phyloP scores from a whole-genome alignment of 1,140 invertebrate species.

The Euglossa dilemma region DNA sequence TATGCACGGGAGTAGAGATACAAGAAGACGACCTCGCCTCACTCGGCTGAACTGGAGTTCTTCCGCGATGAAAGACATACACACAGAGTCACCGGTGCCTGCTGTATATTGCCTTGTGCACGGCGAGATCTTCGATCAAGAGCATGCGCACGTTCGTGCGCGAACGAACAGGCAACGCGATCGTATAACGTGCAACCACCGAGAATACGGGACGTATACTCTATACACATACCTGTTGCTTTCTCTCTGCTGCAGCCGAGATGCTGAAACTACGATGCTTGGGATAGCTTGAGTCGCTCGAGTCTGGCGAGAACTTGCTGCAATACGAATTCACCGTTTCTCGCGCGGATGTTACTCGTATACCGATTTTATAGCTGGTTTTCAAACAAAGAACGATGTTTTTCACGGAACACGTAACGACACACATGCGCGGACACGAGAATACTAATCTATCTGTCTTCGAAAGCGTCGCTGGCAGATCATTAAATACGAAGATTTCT shows the following conservation, averaged over 20 bases:
- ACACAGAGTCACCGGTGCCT: conserved; percentile 19
- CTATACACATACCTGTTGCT: conserved; percentile 68
- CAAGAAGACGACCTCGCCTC: conserved; percentile 13
- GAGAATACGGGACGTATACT: conserved; percentile 23
- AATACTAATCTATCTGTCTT: not conserved
- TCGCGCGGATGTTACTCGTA: not conserved
- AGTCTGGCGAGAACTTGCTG: conserved; percentile 7
- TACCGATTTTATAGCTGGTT: not conserved
- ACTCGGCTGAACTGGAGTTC: conserved; percentile 30
- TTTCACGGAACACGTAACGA: not conserved
- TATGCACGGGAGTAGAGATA: not conserved
- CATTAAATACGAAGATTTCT: conserved; percentile 22
- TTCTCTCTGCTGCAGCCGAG: conserved; percentile 51
- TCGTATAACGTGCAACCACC: conserved; percentile 18
- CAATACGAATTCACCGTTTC: conserved; percentile 9
- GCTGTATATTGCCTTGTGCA: conserved; percentile 30
- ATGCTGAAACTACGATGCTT: conserved; percentile 40
- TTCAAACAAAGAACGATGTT: not conserved
- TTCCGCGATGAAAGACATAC: conserved; percentile 62
- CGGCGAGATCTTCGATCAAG: conserved; percentile 61
- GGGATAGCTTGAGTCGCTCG: not conserved
- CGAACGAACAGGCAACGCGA: conserved; percentile 28
- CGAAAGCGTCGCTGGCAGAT: conserved; percentile 11
- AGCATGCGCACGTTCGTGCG: conserved; percentile 58
- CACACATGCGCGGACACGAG: not conserved